Percentiles rank a stretch among this genome's conserved stretches.
phyloP scores from a whole-genome alignment of 2,888 invertebrate genomes.

The Anticlea derivata region DNA sequence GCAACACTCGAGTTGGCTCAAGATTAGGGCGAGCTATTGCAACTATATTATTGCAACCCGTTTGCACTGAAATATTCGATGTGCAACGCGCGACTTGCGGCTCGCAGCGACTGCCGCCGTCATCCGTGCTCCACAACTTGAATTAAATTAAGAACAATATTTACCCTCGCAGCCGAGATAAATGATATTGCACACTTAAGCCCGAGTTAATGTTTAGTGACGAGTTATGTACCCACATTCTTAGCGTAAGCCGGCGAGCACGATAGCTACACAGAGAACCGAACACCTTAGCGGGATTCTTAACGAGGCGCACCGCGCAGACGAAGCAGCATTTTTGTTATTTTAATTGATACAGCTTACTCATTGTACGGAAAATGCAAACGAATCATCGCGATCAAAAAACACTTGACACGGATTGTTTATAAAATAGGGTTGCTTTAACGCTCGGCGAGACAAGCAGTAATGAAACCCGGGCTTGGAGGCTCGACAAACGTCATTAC shows the following conservation, averaged over 20 bases:
- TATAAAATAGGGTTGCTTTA: conserved; percentile 68
- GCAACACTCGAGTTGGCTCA: conserved; percentile 81
- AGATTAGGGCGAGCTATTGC: conserved; percentile 81
- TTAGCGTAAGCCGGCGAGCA: conserved; percentile 62
- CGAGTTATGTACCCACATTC: conserved; percentile 75
- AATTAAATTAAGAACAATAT: conserved; percentile 84
- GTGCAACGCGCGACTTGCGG: conserved; percentile 74
- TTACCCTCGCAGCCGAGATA: conserved; percentile 75
- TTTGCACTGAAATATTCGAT: conserved; percentile 78
- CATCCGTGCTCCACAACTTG: conserved; percentile 70
- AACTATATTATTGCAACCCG: conserved; percentile 70
- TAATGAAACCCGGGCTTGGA: conserved; percentile 72
- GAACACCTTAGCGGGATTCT: conserved; percentile 49
- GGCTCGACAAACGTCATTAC: conserved; percentile 81
- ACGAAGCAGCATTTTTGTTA: conserved; percentile 52
- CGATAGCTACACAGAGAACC: conserved; percentile 43
- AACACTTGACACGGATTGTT: conserved; percentile 75
- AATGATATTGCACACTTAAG: conserved; percentile 79
- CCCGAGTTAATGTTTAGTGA: conserved; percentile 71
- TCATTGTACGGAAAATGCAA: conserved; percentile 61
- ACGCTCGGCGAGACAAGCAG: conserved; percentile 54
- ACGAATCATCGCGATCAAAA: conserved; percentile 65
- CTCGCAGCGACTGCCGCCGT: conserved; percentile 55
- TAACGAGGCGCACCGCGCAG: conserved; percentile 54
- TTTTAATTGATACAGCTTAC: conserved; percentile 65